Conservation (phyloP, 2,888 invertebrate genomes). For the Agapostemon virescens region DNA sequence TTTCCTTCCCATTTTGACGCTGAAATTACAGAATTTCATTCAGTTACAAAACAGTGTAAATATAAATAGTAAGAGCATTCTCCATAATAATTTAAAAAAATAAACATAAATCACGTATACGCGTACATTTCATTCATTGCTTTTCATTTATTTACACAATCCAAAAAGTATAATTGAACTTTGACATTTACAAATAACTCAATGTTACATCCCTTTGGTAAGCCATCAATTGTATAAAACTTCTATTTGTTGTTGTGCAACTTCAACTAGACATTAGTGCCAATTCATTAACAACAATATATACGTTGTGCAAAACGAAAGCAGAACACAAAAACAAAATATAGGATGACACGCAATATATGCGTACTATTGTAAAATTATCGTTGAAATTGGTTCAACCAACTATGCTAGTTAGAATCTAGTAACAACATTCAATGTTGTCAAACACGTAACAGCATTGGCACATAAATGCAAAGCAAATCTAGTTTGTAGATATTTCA, state of each 20-base stretch:
- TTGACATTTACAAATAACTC: neutral
- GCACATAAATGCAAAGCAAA: conserved; percentile 4
- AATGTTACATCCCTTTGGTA: conserved; percentile 9
- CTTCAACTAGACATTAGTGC: neutral
- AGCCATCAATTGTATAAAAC: conserved; percentile 11
- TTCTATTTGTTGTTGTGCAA: conserved; percentile 12
- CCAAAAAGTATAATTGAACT: neutral
- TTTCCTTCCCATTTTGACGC: conserved; percentile 80
- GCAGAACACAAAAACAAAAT: neutral
- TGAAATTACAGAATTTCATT: conserved; percentile 63
- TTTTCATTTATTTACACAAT: conserved; percentile 33
- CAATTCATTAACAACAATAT: neutral
- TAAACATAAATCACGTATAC: neutral
- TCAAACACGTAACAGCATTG: neutral
- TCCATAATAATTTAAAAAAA: conserved; percentile 24
- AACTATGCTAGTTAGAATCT: neutral
- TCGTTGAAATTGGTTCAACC: neutral
- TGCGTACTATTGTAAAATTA: neutral
- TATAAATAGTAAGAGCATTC: neutral
- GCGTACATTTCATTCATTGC: too few relatives aligned
- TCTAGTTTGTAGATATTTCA: conserved; percentile 19
- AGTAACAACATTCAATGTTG: neutral
- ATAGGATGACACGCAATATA: neutral
- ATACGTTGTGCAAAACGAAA: conserved; percentile 2
- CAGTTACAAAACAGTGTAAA: conserved; percentile 14